These are phyloP conservation scores for Listrodromus nycthemerus DNA, from an alignment of 2,888 invertebrate genomes.

Conservation along the genomic window DNA sequence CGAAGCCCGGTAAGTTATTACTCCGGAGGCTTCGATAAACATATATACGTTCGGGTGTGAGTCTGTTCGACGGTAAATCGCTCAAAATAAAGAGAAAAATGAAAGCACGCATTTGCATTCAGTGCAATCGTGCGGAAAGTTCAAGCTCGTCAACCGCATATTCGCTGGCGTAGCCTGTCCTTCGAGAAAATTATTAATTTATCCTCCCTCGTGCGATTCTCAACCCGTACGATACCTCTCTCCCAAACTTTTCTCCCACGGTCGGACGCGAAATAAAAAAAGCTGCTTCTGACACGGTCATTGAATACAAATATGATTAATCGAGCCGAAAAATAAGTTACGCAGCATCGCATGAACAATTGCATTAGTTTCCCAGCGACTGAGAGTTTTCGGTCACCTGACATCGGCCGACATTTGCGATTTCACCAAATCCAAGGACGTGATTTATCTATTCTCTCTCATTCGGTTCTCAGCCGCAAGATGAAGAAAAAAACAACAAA, in stretches of 20 bases:
- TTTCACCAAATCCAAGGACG: neutral
- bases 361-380: neutral
- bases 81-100: neutral
- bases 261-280: neutral
- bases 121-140: neutral
- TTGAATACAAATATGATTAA: neutral
- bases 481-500: neutral
- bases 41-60: neutral
- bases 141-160: neutral
- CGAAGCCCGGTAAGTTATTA: slow-evolving; percentile 20
- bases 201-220: neutral
- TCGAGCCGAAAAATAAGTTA: slow-evolving; percentile 5
- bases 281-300: neutral
- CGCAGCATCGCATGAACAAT: slow-evolving; percentile 4
- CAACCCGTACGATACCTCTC: neutral
- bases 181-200: slow-evolving; percentile 4
- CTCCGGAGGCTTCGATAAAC: neutral
- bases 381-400: slow-evolving; percentile 1
- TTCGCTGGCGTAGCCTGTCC: neutral
- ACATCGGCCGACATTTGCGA: slow-evolving; percentile 21
- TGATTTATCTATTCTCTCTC: neutral
- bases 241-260: neutral
- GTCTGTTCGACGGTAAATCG: neutral
- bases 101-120: too few relatives aligned
- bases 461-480: neutral